Percentiles rank a stretch among this genome's conserved stretches.
phyloP scores from a whole-genome alignment of 1,140 invertebrate species.

The Anastrepha ludens region DNA sequence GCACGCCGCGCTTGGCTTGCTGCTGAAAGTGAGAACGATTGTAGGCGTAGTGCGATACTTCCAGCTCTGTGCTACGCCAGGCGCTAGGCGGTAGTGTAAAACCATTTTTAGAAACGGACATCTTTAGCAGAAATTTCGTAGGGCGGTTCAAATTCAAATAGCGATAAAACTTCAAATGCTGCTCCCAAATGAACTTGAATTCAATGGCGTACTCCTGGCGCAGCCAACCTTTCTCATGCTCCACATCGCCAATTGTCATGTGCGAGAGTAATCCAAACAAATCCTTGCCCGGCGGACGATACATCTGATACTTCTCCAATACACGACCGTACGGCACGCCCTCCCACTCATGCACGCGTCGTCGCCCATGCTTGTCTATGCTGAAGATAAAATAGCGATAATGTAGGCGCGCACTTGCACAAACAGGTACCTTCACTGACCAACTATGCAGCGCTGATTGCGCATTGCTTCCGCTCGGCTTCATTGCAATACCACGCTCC shows the following conservation, averaged over 20 bases:
- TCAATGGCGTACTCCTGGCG: conserved; percentile 89
- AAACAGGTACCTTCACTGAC: conserved; percentile 75
- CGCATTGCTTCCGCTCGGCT: conserved; percentile 59
- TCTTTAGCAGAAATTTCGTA: conserved; percentile 34
- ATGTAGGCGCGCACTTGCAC: conserved; percentile 80
- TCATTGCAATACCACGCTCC: conserved; percentile 71
- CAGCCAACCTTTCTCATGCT: conserved; percentile 88
- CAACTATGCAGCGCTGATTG: conserved; percentile 56
- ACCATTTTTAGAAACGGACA: conserved; percentile 1
- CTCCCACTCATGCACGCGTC: conserved; percentile 88
- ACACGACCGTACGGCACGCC: conserved; percentile 79
- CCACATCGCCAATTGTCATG: conserved; percentile 77
- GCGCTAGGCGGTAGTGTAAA: not conserved
- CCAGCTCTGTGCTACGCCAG: conserved; percentile 56
- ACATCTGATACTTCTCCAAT: conserved; percentile 72
- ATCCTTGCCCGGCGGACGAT: conserved; percentile 74
- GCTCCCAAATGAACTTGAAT: conserved; percentile 81
- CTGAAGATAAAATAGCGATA: conserved; percentile 89
- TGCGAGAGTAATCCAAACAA: conserved; percentile 78
- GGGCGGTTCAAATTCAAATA: conserved; percentile 15
- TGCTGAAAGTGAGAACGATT: conserved; percentile 64
- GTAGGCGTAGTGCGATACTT: conserved; percentile 62
- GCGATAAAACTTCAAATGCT: conserved; percentile 58
- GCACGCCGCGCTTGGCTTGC: conserved; percentile 59
- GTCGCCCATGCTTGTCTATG: conserved; percentile 75